These are phyloP conservation scores for Pelagia noctiluca DNA, from an alignment of 30 jellyfish, hydroid and myxozoan species.

Conservation along the genomic window DNA sequence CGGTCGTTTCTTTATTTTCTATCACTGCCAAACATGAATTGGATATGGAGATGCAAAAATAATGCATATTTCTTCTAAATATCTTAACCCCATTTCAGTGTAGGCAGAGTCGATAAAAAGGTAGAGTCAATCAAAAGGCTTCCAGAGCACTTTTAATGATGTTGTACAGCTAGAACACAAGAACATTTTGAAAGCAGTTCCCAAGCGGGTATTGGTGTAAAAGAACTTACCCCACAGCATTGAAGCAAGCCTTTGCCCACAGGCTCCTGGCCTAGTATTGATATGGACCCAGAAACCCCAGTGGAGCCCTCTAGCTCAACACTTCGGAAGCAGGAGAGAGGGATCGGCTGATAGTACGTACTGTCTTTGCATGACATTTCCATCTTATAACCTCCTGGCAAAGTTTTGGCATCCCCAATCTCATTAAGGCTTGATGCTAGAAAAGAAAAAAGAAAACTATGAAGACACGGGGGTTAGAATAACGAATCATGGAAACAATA, in stretches of 20 bases:
- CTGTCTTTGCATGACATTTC: constrained; percentile 35
- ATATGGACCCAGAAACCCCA: constrained; percentile 29
- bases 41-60: no score
- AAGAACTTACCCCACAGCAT: constrained; percentile 38
- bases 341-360: constrained; percentile 9
- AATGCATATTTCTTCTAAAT: no score
- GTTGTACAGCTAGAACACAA: no score
- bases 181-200: no score
- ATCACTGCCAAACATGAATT: no score
- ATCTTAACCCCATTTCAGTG: no score
- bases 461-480: neutral
- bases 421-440: constrained; percentile 11
- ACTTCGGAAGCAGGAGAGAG: constrained; percentile 9
- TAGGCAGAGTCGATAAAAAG: no score
- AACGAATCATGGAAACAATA: neutral
- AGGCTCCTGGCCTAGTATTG: constrained; percentile 16
- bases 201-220: no score
- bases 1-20: no score
- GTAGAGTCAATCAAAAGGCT: no score
- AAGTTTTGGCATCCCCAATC: constrained; percentile 10
- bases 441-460: neutral
- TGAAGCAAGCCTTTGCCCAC: neutral
- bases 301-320: constrained; percentile 26
- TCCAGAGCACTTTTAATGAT: no score
- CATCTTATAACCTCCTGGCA: constrained; percentile 38